Percentiles rank a stretch among this genome's conserved stretches.
phyloP scores from a whole-genome alignment of 2,888 invertebrate species.

The Ischnus inquisitorius region DNA sequence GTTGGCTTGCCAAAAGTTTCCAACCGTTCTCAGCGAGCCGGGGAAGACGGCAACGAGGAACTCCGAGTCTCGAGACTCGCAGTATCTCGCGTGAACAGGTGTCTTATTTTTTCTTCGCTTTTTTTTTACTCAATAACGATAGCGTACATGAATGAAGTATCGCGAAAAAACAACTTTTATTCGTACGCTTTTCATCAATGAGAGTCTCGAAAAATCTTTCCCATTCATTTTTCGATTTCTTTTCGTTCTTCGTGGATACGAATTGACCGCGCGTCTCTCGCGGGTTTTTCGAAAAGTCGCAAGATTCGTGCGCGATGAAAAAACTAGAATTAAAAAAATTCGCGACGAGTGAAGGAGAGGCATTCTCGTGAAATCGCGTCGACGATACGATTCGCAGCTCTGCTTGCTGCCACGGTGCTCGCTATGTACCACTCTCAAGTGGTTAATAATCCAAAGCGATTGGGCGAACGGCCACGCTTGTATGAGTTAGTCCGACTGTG shows the following conservation, averaged over 20 bases:
- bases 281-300: neutral
- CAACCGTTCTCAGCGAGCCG: constrained; percentile 15
- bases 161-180: neutral
- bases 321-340: neutral
- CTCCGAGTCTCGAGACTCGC: constrained; percentile 28
- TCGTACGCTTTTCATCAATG: constrained; percentile 1
- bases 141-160: neutral
- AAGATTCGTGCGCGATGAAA: neutral
- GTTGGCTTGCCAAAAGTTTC: constrained; percentile 79
- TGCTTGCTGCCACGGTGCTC: constrained; percentile 21
- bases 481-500: neutral
- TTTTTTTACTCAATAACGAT: neutral
- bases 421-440: constrained; percentile 65
- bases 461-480: constrained; percentile 57
- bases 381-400: constrained; percentile 40
- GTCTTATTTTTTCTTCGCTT: constrained; percentile 47
- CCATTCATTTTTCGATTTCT: neutral
- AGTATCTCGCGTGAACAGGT: constrained; percentile 43
- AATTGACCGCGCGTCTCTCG: neutral
- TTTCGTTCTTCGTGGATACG: neutral
- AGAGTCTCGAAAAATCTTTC: neutral
- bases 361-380: constrained; percentile 50
- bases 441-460: constrained; percentile 73
- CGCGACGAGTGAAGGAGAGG: neutral
- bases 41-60: constrained; percentile 3